Conservation (phyloP, 2,113 vertebrate genomes). For the Pedetes capensis region DNA sequence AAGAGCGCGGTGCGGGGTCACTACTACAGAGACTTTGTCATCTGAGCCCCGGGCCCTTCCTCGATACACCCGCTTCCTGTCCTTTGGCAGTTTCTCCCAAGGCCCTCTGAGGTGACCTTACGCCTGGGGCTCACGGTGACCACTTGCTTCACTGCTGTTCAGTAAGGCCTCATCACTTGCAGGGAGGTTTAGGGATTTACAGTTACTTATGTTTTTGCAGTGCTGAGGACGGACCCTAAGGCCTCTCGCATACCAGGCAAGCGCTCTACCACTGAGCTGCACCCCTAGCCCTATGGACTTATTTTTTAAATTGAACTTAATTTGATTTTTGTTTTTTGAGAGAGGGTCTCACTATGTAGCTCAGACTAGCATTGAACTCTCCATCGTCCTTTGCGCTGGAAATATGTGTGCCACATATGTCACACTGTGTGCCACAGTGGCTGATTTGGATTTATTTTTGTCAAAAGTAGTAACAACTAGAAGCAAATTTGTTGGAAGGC, state of each 20-base stretch:
- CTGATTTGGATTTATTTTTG: no score
- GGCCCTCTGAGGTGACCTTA: background rate
- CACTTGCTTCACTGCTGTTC: background rate
- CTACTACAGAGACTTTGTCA: background rate
- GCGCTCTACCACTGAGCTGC: background rate
- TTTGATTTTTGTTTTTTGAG: no score
- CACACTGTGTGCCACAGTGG: no score
- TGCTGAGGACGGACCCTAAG: background rate
- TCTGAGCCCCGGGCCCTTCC: background rate
- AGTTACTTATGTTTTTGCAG: background rate
- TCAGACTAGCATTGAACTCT: no score
- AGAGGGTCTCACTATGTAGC: no score
- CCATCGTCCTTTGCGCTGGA: no score
- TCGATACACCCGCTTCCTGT: background rate
- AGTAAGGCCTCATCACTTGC: background rate
- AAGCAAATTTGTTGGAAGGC: background rate
- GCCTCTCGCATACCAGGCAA: background rate
- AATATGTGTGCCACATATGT: no score
- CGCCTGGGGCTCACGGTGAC: background rate
- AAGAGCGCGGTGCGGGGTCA: background rate
- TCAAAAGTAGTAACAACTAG: background rate
- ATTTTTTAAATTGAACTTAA: no score
- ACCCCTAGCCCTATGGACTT: background rate
- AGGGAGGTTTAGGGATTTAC: background rate
- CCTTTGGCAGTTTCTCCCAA: background rate